phyloP scores from a whole-genome alignment of 2,797 vertebrate genomes.

The Alca torda region DNA sequence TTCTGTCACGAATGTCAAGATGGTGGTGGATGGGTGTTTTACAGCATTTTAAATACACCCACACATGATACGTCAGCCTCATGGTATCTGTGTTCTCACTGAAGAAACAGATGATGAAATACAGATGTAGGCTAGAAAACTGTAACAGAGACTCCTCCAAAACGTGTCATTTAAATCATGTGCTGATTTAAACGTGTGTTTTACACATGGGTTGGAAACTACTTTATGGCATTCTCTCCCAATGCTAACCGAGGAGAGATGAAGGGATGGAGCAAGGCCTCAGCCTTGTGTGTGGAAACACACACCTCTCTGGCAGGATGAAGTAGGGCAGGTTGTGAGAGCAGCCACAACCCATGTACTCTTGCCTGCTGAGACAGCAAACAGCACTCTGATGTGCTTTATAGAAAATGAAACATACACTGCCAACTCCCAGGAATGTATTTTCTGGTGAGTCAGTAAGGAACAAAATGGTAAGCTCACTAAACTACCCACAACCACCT shows the following conservation, averaged over 20 bases:
- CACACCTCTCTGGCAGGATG: not conserved
- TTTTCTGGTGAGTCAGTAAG: not conserved
- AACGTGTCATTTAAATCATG: not conserved
- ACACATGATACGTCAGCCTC: not conserved
- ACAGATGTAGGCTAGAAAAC: not conserved
- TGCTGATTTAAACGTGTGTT: not conserved
- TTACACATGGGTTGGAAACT: not conserved
- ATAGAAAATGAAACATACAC: not conserved
- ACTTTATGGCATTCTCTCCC: not conserved
- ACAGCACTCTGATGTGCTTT: not conserved
- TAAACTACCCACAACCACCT: not conserved
- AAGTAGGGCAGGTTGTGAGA: not conserved
- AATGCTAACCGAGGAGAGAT: not conserved
- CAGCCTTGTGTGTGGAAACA: not conserved
- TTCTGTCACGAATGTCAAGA: not conserved
- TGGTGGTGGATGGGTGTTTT: not conserved
- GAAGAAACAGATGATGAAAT: not conserved
- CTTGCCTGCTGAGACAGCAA: not conserved
- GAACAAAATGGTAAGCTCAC: not conserved
- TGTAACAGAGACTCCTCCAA: not conserved
- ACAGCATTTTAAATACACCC: not conserved
- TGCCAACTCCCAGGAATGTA: not conserved
- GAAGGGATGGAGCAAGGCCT: not conserved
- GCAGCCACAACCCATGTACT: not conserved
- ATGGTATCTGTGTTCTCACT: not conserved